Conservation (phyloP, 2,113 vertebrate genomes). For the Phalacrocorax pelagicus region DNA sequence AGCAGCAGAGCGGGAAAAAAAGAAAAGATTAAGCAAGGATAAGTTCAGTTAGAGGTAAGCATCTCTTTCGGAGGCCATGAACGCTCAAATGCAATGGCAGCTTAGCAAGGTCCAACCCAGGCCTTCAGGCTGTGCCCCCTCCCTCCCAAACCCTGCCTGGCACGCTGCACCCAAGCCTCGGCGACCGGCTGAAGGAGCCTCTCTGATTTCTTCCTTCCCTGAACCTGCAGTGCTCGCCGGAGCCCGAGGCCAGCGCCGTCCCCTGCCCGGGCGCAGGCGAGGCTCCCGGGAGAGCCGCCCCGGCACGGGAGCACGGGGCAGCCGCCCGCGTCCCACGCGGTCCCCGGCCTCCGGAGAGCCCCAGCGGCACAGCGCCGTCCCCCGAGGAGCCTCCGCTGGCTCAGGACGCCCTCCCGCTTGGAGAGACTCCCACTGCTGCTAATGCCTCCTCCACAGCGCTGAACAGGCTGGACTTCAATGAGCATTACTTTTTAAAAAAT, state of each 20-base stretch:
- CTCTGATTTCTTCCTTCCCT: not conserved
- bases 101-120: slow-evolving; percentile 52
- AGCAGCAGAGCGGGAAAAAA: slow-evolving; percentile 85
- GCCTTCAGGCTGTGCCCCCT: not conserved
- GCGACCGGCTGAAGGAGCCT: not conserved
- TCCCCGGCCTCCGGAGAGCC: fast-evolving
- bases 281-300: not conserved
- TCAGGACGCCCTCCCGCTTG: not conserved
- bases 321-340: fast-evolving
- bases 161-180: not conserved
- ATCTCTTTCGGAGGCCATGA: slow-evolving; percentile 76
- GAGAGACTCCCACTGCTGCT: not conserved
- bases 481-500: not conserved
- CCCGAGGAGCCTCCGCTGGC: fast-evolving
- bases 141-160: not conserved
- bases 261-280: not conserved
- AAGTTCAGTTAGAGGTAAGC: slow-evolving; percentile 85
- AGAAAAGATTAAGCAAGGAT: slow-evolving; percentile 87
- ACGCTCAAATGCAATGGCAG: slow-evolving; percentile 77
- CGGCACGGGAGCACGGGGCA: fast-evolving
- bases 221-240: fast-evolving
- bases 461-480: not conserved
- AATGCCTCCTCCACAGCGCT: not conserved
- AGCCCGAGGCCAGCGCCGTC: not conserved
- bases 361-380: not conserved